These are phyloP conservation scores for Chaenodraco wilsoni DNA, from an alignment of 2,797 vertebrate genomes.

Conservation along the genomic window DNA sequence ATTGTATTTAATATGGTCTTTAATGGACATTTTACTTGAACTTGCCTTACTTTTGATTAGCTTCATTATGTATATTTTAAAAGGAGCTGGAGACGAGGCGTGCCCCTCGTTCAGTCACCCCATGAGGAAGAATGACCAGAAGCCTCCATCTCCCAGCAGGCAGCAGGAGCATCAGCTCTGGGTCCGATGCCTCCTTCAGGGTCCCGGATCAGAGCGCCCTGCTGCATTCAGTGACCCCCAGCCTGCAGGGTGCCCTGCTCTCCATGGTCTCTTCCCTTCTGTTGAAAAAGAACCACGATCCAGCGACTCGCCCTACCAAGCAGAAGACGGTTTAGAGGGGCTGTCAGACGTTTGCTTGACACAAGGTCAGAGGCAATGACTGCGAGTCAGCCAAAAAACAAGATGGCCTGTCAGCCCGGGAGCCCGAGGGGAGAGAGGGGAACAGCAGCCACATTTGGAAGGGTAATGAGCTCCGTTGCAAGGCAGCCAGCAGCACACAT, in stretches of 20 bases:
- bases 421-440: conserved; percentile 28
- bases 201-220: background rate
- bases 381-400: conserved; percentile 57
- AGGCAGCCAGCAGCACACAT: conserved; percentile 53
- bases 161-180: background rate
- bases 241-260: conserved; percentile 3
- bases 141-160: background rate
- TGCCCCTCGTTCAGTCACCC: too few relatives aligned
- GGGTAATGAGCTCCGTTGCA: conserved; percentile 71
- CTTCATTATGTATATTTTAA: too few relatives aligned
- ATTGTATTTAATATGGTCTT: too few relatives aligned
- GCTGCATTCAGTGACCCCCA: conserved; percentile 23
- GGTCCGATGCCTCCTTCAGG: background rate
- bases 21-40: too few relatives aligned
- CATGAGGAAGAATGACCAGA: background rate
- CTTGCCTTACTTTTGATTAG: too few relatives aligned
- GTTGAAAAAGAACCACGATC: background rate
- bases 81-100: too few relatives aligned
- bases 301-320: conserved; percentile 14
- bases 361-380: conserved; percentile 55
- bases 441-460: conserved; percentile 71
- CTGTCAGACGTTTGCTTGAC: conserved; percentile 49
- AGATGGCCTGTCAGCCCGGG: conserved; percentile 62
- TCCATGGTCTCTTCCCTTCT: background rate
- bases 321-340: conserved; percentile 48